phyloP scores from a whole-genome alignment of 2,113 vertebrate species.

The Hydrochoerus hydrochaeris region DNA sequence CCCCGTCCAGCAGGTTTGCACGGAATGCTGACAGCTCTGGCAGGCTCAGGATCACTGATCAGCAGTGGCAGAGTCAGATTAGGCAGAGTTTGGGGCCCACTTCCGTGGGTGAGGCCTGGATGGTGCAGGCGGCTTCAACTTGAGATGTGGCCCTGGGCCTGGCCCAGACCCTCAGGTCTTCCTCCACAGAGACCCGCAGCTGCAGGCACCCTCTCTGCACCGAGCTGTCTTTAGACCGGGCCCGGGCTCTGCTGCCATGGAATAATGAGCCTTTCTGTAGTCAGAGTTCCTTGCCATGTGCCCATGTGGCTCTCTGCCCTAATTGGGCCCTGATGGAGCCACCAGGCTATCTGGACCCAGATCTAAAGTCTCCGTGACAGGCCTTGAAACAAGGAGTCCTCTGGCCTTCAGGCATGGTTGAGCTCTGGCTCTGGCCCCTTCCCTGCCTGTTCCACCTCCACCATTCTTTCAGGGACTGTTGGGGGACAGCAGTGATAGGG shows the following conservation, averaged over 20 bases:
- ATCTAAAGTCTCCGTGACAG: rapidly evolving
- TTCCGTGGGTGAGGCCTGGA: rapidly evolving
- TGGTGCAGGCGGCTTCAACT: neutral
- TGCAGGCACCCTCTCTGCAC: rapidly evolving
- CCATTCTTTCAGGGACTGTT: rapidly evolving
- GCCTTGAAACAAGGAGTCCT: rapidly evolving
- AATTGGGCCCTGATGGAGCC: neutral
- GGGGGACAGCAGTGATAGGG: too few relatives aligned
- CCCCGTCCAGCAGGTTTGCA: neutral
- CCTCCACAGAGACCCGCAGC: neutral
- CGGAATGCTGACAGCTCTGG: neutral
- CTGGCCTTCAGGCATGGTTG: rapidly evolving
- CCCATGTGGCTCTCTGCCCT: rapidly evolving
- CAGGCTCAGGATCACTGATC: rapidly evolving
- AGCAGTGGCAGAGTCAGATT: neutral
- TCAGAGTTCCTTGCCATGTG: rapidly evolving
- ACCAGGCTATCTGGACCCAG: neutral
- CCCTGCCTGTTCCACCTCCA: rapidly evolving
- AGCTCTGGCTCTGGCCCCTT: rapidly evolving
- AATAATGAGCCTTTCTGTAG: rapidly evolving
- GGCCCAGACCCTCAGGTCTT: neutral
- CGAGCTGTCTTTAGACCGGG: rapidly evolving
- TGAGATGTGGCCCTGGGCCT: rapidly evolving
- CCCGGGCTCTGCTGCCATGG: neutral
- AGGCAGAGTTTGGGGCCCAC: neutral